A percentile compares a stretch with the other conserved stretches of the same genome.
Evolutionary conservation across 2,797 vertebrate genomes (phyloP).

Genomic region (Micromesistius poutassou): DNA sequence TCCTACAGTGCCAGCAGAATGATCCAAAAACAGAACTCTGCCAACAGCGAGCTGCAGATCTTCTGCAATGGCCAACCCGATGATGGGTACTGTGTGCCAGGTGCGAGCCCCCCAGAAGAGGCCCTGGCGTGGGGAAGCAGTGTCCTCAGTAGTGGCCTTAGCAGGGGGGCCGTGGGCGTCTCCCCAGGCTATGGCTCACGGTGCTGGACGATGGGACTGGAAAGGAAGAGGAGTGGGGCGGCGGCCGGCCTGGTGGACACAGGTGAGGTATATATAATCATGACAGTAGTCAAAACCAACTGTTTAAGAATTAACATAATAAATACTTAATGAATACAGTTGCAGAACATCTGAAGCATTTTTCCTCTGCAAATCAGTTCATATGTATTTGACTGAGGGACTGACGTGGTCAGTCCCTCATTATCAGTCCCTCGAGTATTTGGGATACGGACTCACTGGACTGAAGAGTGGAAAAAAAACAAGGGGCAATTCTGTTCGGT

Average conservation of each 20-base stretch:
- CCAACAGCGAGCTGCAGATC: neutral
- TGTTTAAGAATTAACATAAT: too few relatives aligned
- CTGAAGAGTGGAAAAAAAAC: too few relatives aligned
- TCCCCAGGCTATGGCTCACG: slow-evolving; percentile 36
- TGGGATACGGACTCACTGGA: too few relatives aligned
- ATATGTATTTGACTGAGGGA: too few relatives aligned
- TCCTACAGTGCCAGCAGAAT: neutral
- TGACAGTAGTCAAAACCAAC: too few relatives aligned
- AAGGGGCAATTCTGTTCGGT: too few relatives aligned
- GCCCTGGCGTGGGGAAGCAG: slow-evolving; percentile 18
- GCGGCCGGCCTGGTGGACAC: slow-evolving; percentile 19
- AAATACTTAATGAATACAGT: too few relatives aligned
- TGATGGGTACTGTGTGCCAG: neutral
- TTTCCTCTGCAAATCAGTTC: neutral
- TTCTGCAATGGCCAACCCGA: neutral
- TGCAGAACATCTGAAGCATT: neutral
- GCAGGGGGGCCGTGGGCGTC: neutral
- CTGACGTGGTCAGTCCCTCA: too few relatives aligned
- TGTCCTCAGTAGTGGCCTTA: neutral
- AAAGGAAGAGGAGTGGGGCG: slow-evolving; percentile 65
- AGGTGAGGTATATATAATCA: slow-evolving; percentile 34
- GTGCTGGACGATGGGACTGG: slow-evolving; percentile 47
- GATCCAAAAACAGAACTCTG: too few relatives aligned
- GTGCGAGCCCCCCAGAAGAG: slow-evolving; percentile 20
- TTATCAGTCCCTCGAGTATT: too few relatives aligned